These are phyloP conservation scores for Harpegnathos saltator DNA, from an alignment of 1,140 invertebrate genomes.

Conservation along the genomic window DNA sequence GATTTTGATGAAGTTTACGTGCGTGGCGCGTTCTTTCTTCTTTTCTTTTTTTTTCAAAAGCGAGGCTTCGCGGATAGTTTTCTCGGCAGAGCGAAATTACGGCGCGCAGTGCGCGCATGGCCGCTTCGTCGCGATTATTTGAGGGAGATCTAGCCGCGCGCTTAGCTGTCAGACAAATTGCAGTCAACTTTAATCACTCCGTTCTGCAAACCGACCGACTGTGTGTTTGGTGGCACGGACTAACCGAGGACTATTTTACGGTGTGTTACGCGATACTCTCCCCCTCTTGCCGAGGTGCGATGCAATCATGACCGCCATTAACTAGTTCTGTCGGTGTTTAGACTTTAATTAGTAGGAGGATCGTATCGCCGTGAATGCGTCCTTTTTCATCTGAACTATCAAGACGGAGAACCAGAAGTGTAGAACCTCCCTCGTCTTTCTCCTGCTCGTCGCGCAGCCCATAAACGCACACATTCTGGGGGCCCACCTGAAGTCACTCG, in stretches of 20 bases:
- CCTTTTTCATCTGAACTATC: slow-evolving; percentile 12
- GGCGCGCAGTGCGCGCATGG: neutral
- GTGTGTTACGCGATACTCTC: neutral
- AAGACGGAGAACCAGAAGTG: neutral
- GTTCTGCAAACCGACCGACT: neutral
- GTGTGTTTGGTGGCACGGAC: neutral
- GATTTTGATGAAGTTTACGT: neutral
- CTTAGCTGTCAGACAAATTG: slow-evolving; percentile 23
- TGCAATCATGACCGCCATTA: slow-evolving; percentile 24
- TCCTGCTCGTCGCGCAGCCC: neutral
- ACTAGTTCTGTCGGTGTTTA: slow-evolving; percentile 22
- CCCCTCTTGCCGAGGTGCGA: neutral
- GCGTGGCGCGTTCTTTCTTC: too few relatives aligned
- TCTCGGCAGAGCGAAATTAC: neutral
- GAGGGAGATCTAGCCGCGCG: neutral
- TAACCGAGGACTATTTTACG: slow-evolving; percentile 7
- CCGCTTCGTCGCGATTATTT: neutral
- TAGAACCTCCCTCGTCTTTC: neutral
- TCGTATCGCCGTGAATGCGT: neutral
- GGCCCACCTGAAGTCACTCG: neutral
- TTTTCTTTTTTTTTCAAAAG: too few relatives aligned
- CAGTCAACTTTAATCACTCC: slow-evolving; percentile 12
- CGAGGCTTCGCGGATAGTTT: neutral
- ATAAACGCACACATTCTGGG: neutral
- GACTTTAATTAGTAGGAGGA: slow-evolving; percentile 37